Evolutionary conservation across 2,888 invertebrate species (phyloP), one percentile per base, ranked within the genome.

Genomic region (Leptinotarsa juncta): DNA sequence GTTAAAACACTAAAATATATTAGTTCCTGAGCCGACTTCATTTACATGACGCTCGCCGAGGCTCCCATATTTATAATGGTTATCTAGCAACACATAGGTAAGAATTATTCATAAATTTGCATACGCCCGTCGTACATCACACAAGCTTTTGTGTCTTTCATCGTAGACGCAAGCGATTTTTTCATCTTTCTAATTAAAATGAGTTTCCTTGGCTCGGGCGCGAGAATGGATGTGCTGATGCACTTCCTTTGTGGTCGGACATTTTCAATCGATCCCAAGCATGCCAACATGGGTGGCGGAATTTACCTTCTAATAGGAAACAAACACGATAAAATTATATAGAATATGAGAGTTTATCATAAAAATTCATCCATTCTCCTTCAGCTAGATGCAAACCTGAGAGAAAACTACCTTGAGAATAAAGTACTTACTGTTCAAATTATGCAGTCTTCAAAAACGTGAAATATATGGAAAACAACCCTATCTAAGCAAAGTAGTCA

Each of bases 1-100:
- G 87, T 87, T 87, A 87, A 87, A 86, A 86, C 85, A 85, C 85
- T 85, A 85, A 86, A 86, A 87, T 87, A 87, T 87, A 87, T 87
- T 86, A 87, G 86, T 86, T 86, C 86, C 85, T 82, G 83, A 80
- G 79, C 80, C 80, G 82, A 73, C 82, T 83, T 85, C 84, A 86
- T 86, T 85, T 85, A 84, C 85, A 86, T 86, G 83, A 80, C 82
- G 81, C 80, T 80, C 83, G 79, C 78, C 79, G 76, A 81, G 82
- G 81, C 84, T 83, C 85, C 83, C 83, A 84, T 84, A 85, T 84
- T 84, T 86, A 86, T 87, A 86, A 86, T 84, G 85, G 86, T 85
- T 86, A 86, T 86, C 85, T 85, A 84, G 82, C 79, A 83, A 83
- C 85, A 81, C 84, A 85, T 86, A 85, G 85, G 84, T 85, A 85